Conservation (phyloP, 2,797 vertebrate species). For the Threskiornis aethiopicus region DNA sequence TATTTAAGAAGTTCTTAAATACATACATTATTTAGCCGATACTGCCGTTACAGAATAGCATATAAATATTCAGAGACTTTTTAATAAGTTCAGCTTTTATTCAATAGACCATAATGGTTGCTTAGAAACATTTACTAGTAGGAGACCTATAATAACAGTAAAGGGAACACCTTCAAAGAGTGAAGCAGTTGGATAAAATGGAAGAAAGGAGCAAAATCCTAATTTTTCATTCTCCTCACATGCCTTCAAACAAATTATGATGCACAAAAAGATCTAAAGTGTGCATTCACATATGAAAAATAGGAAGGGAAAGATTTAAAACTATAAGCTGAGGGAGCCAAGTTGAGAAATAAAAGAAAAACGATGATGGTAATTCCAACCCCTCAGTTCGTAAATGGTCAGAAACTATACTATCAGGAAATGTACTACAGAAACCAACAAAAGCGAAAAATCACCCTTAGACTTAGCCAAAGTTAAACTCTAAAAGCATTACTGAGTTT, state of each 20-base stretch:
- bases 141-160: not conserved
- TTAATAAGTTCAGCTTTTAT: constrained; percentile 54
- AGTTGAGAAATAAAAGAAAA: constrained; percentile 4
- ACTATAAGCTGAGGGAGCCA: not conserved
- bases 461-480: not conserved
- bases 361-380: not conserved
- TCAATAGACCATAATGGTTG: constrained; percentile 8
- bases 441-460: not conserved
- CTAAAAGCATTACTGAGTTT: not conserved
- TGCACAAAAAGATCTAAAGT: not conserved
- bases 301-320: not conserved
- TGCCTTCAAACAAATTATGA: not conserved
- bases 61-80: constrained; percentile 62
- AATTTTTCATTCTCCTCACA: not conserved
- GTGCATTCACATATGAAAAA: not conserved
- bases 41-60: not conserved
- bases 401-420: not conserved
- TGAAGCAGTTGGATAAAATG: not conserved
- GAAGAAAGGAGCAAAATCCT: not conserved
- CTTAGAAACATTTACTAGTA: constrained; percentile 29
- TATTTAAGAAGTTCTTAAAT: constrained; percentile 46
- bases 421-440: not conserved
- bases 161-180: constrained; percentile 1
- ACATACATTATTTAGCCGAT: constrained; percentile 63
- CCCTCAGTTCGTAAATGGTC: not conserved